Evolutionary conservation across 2,113 vertebrate species (phyloP).

Genomic region (Callipepla squamata): DNA sequence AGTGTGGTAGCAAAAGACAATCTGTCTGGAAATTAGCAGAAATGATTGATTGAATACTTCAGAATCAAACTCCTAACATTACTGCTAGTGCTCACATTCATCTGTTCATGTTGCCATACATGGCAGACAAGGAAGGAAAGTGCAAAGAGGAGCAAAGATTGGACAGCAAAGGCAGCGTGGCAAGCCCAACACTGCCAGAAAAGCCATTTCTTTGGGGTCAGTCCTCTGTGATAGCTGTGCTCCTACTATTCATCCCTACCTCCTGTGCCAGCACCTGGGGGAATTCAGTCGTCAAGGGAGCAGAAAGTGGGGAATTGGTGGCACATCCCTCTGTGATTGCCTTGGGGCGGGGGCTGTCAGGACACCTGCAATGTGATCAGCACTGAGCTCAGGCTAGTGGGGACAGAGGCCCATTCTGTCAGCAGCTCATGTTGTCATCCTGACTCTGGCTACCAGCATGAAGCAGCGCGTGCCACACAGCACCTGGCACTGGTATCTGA

Average conservation of each 20-base stretch:
- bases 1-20: background rate
- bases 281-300: background rate
- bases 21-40: background rate
- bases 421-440: background rate
- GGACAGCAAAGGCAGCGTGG: fast-evolving
- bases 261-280: background rate
- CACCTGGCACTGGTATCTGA: background rate
- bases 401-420: background rate
- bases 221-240: background rate
- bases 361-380: background rate
- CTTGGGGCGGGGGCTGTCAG: fast-evolving
- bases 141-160: background rate
- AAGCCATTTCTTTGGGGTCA: background rate
- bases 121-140: background rate
- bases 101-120: background rate
- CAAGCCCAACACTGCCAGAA: background rate
- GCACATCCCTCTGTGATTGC: background rate
- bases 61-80: background rate
- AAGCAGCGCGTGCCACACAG: background rate
- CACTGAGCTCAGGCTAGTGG: background rate
- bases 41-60: background rate
- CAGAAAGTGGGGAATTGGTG: background rate
- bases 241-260: background rate
- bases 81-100: background rate
- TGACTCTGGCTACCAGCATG: background rate